A percentile compares a stretch with the other conserved stretches of the same genome.
These are phyloP conservation scores for Myrmecophaga tridactyla DNA, from an alignment of 2,113 vertebrate species.

Conservation along the genomic window DNA sequence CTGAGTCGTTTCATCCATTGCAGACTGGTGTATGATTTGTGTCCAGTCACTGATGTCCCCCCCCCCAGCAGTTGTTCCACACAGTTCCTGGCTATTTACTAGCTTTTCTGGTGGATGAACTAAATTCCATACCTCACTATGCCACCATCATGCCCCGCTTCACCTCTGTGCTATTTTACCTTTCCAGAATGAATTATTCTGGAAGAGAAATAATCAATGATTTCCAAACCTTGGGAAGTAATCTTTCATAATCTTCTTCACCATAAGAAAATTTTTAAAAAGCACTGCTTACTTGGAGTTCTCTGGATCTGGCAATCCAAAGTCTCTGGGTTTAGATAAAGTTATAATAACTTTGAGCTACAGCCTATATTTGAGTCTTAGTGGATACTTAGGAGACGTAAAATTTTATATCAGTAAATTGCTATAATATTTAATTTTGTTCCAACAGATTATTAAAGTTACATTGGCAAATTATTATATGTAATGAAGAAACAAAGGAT, in stretches of 20 bases:
- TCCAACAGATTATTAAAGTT: neutral
- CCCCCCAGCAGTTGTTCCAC: no score
- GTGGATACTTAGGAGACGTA: neutral
- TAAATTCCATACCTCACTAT: no score
- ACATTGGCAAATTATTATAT: neutral
- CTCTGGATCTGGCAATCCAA: neutral
- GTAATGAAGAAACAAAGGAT: neutral
- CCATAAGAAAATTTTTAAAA: neutral
- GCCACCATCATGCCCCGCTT: no score
- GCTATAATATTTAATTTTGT: neutral
- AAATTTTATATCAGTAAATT: conserved; percentile 2
- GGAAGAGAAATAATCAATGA: neutral
- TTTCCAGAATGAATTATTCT: neutral
- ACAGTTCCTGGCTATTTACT: no score
- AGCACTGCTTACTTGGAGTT: neutral
- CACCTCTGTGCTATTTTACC: neutral
- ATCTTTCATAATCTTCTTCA: neutral
- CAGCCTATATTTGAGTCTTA: neutral
- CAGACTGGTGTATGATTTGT: no score
- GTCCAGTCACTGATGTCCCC: no score
- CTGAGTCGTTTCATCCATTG: no score
- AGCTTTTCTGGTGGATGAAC: no score
- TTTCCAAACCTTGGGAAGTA: neutral
- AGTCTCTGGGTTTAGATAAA: neutral
- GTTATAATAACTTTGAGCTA: neutral